Conservation (phyloP, 30 jellyfish, hydroid and myxozoan species). For the Pelagia noctiluca region DNA sequence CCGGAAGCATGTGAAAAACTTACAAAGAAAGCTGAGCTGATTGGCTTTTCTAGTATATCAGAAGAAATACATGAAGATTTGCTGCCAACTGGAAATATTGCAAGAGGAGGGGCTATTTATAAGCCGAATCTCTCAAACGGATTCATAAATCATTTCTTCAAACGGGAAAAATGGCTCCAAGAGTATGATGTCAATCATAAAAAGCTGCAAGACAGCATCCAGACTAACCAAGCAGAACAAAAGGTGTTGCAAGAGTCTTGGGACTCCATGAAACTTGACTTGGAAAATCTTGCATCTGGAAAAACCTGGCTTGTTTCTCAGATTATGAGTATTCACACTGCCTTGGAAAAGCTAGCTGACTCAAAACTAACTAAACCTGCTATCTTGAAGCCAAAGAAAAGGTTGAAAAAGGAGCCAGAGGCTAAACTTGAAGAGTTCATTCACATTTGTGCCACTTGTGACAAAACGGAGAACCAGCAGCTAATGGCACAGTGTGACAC, state of each 20-base stretch:
- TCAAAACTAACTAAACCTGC: constrained; percentile 58
- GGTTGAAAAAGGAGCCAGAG: constrained; percentile 41
- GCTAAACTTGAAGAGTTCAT: constrained; percentile 65
- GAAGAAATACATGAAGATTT: constrained; percentile 2
- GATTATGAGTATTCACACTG: constrained; percentile 27
- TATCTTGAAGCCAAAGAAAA: constrained; percentile 55
- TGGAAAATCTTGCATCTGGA: constrained; percentile 43
- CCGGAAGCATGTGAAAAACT: constrained; percentile 85
- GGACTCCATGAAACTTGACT: constrained; percentile 33
- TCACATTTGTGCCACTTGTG: constrained; percentile 80
- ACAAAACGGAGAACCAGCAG: constrained; percentile 79
- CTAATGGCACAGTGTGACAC: constrained; percentile 84
- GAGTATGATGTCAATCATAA: constrained; percentile 38
- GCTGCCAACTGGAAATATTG: constrained; percentile 11
- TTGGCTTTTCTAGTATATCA: constrained; percentile 59
- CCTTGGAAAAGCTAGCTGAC: constrained; percentile 49
- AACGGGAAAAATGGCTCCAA: constrained; percentile 74
- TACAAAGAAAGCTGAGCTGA: constrained; percentile 81
- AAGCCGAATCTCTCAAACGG: constrained; percentile 81
- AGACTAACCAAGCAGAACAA: constrained; percentile 61
- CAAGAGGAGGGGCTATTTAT: constrained; percentile 33
- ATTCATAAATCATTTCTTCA: constrained; percentile 86
- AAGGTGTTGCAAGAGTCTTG: constrained; percentile 34
- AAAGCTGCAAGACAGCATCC: constrained; percentile 52
- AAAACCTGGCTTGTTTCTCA: constrained; percentile 38